Base-by-base conservation (phyloP, 2,888 invertebrate species). In the Chrysopilus asiliformis region DNA sequence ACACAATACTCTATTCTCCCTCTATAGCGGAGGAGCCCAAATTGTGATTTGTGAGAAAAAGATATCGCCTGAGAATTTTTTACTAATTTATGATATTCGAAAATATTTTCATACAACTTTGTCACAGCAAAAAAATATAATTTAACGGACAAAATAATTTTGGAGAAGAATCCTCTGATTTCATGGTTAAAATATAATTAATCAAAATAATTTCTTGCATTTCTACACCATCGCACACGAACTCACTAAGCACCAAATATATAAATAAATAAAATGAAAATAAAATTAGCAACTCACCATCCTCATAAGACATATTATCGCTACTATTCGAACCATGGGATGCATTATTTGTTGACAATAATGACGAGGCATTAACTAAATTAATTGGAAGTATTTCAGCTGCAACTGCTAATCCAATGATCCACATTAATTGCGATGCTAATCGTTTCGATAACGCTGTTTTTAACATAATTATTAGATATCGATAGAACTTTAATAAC, bases 311-410 rank as follows among this genome's bases (percentile, higher is more conserved):
- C 43, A 51, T 51, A 50, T 54, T 41, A 20, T 40, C 35, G 48
- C 51, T 50, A 36, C 49, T 47, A 43, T 35, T 39, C 16, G 55
- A 55, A 38, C 53, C 51, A 46, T 56, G 51, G 45, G 47, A 52
- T 43, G 58, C 60, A 27, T 53, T 56, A 45, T 58, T 60, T 39
- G 52, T 56, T 47, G 58, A 55, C 53, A 59, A 50, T 43, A 54
- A 56, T 41, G 53, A 52, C 47, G 57, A 49, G 37, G 47, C 49
- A 42, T 46, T 43, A 43, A 49, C 48, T 47, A 48, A 46, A 46
- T 46, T 47, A 44, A 46, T 45, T 49, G 49, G 49, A 48, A 49
- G 49, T 45, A 47, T 43, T 38, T 44, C 43, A 45, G 46, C 43
- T 40, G 44, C 45, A 45, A 49, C 43, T 44, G 42, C 41, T 46